phyloP scores from a whole-genome alignment of 2,888 invertebrate species.

The Diarsia mendica region DNA sequence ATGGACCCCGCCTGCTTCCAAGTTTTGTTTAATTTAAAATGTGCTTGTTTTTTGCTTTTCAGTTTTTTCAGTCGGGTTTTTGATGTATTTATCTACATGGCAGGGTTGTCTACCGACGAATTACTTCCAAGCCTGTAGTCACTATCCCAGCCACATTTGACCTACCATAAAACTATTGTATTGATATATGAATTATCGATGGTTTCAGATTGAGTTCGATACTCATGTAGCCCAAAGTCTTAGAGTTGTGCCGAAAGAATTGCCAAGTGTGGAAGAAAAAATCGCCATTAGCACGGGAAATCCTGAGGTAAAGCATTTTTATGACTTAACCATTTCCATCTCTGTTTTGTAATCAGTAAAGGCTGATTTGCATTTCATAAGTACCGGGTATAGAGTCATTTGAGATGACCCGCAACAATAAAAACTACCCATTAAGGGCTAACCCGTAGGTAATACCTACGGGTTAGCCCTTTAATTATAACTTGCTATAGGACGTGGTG shows the following conservation, averaged over 20 bases:
- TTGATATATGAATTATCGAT: background rate
- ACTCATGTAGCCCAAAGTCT: constrained; percentile 90
- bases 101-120: background rate
- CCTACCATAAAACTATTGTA: background rate
- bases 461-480: background rate
- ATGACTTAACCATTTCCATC: background rate
- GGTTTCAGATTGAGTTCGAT: constrained; percentile 89
- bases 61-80: too few species aligned
- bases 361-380: background rate
- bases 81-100: background rate
- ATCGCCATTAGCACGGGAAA: constrained; percentile 88
- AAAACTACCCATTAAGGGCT: too few species aligned
- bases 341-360: background rate
- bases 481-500: background rate
- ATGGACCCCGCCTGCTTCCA: too few species aligned
- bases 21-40: too few species aligned
- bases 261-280: constrained; percentile 90
- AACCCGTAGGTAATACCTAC: too few species aligned
- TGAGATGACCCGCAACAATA: background rate
- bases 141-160: background rate
- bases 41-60: too few species aligned
- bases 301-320: constrained; percentile 79
- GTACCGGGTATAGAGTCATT: background rate
- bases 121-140: background rate
- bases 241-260: constrained; percentile 89